A percentile compares a stretch with the other conserved stretches of the same genome.
Evolutionary conservation across 2,888 invertebrate genomes (phyloP).

Genomic region (Icerya purchasi): DNA sequence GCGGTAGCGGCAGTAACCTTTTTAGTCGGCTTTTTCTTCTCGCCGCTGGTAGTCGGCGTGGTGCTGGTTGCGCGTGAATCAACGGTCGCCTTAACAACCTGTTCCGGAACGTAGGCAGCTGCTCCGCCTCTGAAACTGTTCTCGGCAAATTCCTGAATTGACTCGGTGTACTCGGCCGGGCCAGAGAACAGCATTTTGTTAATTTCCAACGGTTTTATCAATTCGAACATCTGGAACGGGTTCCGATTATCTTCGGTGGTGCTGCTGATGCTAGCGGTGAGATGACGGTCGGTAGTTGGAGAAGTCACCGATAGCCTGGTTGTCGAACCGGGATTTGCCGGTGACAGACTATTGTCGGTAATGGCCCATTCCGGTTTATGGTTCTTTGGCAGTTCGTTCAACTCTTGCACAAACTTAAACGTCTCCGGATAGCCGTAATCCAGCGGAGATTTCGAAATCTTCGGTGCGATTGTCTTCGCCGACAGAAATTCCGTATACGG

Average conservation of each 20-base stretch:
- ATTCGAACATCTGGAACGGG: slow-evolving; percentile 11
- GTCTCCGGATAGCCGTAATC: slow-evolving; percentile 12
- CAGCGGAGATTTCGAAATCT: slow-evolving; percentile 3
- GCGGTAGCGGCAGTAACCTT: not conserved
- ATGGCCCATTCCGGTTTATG: slow-evolving; percentile 8
- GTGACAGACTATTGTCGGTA: not conserved
- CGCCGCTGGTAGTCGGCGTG: not conserved
- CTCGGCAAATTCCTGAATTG: not conserved
- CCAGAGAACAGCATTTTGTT: slow-evolving; percentile 6
- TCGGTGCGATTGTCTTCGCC: not conserved
- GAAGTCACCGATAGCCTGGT: not conserved
- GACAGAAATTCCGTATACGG: slow-evolving; percentile 9
- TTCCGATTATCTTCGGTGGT: not conserved
- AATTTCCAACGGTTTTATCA: slow-evolving; percentile 8
- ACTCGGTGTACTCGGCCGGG: not conserved
- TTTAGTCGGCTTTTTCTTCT: too few species aligned
- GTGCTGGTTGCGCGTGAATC: too few species aligned
- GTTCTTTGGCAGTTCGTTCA: slow-evolving; percentile 10
- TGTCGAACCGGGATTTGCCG: not conserved
- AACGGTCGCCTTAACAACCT: too few species aligned
- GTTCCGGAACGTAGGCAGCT: too few species aligned
- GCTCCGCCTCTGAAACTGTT: not conserved
- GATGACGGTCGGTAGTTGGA: not conserved
- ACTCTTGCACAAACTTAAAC: slow-evolving; percentile 10
- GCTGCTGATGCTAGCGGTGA: not conserved